Conservation (phyloP, 53 echinoderm and acorn worm genomes). For the Mesocentrotus franciscanus region DNA sequence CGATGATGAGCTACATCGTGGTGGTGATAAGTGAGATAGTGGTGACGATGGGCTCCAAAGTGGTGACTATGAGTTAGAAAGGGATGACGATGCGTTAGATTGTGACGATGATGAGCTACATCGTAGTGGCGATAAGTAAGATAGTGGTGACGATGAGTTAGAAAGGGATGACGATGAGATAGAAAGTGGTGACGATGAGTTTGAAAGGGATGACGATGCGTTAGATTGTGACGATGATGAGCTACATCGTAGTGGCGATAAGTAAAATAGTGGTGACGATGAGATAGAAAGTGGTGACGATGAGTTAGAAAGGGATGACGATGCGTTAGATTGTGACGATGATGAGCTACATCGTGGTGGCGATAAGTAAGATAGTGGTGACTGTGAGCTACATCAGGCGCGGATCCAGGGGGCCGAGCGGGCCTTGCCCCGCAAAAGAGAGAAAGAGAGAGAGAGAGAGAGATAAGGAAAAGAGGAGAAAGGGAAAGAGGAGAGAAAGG, state of each 20-base stretch:
- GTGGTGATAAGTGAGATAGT: background rate
- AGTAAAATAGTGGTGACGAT: background rate
- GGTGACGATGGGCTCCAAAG: background rate
- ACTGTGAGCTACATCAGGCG: background rate
- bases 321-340: background rate
- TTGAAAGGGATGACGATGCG: background rate
- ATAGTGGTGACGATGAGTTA: background rate
- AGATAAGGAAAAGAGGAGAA: too few relatives aligned
- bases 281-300: background rate
- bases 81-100: background rate
- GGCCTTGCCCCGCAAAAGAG: too few relatives aligned
- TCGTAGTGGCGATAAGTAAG: background rate
- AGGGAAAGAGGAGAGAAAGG: too few relatives aligned
- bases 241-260: background rate
- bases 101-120: background rate
- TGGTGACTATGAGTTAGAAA: background rate
- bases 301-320: background rate
- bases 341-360: background rate
- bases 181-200: background rate
- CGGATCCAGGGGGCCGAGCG: too few relatives aligned
- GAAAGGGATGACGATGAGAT: background rate
- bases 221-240: background rate
- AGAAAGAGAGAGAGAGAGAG: too few relatives aligned
- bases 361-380: background rate
- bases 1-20: background rate